These are phyloP conservation scores for Drosophila melanica DNA, from an alignment of 1,140 invertebrate genomes.

Conservation along the genomic window DNA sequence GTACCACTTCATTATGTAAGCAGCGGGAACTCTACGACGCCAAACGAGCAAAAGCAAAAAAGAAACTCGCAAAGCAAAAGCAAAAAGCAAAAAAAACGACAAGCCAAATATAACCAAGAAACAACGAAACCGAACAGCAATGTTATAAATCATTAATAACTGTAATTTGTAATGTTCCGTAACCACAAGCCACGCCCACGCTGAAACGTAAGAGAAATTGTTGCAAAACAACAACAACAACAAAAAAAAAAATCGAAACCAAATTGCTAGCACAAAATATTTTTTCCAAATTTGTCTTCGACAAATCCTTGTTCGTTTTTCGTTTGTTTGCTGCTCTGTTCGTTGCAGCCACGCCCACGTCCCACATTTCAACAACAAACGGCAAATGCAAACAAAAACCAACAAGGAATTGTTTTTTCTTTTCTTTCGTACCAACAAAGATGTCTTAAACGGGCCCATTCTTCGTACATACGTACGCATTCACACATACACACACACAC, in stretches of 20 bases:
- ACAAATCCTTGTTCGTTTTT: constrained; percentile 30
- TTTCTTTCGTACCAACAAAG: constrained; percentile 9
- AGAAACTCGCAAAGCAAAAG: constrained; percentile 40
- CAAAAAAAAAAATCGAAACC: constrained; percentile 24
- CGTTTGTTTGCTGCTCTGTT: constrained; percentile 19
- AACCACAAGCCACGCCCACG: constrained; percentile 52
- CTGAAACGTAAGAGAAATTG: constrained; percentile 52
- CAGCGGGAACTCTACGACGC: constrained; percentile 57
- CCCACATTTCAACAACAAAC: constrained; percentile 6
- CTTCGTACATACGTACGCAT: constrained; percentile 33
- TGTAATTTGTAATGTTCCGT: constrained; percentile 69
- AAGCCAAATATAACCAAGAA: constrained; percentile 38
- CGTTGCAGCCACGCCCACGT: constrained; percentile 30
- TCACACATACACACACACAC: constrained; percentile 5
- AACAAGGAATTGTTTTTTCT: constrained; percentile 12
- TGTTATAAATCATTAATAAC: constrained; percentile 71
- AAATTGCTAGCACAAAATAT: constrained; percentile 23
- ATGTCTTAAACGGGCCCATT: constrained; percentile 7
- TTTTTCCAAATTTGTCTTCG: constrained; percentile 38
- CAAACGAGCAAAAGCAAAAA: constrained; percentile 51
- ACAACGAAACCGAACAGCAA: constrained; percentile 64
- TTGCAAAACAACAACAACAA: constrained; percentile 30
- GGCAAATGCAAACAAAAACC: constrained; percentile 11
- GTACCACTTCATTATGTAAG: constrained; percentile 80
- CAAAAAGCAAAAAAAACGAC: constrained; percentile 42